phyloP scores from a whole-genome alignment of 2,797 vertebrate species.

The Poecilia wingei region DNA sequence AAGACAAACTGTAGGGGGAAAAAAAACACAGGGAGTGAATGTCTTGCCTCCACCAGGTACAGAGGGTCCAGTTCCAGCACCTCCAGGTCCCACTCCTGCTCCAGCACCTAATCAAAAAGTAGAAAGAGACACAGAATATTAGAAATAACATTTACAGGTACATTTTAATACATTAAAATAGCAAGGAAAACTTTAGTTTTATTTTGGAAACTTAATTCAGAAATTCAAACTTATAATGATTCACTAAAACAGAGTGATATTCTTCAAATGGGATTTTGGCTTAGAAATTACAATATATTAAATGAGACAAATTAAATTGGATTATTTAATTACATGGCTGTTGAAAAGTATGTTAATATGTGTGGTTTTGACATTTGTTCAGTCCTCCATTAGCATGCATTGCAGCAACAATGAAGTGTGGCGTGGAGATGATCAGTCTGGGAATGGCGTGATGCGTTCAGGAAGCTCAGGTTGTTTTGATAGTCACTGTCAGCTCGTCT shows the following conservation, averaged over 20 bases:
- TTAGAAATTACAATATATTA: not conserved
- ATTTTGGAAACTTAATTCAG: not conserved
- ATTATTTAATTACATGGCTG: not conserved
- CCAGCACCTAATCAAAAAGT: conserved; percentile 54
- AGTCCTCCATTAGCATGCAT: not conserved
- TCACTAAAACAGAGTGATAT: not conserved
- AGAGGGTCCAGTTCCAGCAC: conserved; percentile 58
- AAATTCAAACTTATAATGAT: not conserved
- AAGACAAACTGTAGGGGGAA: not conserved
- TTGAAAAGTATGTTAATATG: not conserved
- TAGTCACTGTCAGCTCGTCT: not conserved
- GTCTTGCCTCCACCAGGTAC: conserved; percentile 66
- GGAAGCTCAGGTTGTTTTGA: not conserved
- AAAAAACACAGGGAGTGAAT: conserved; percentile 2
- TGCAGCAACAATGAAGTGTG: not conserved
- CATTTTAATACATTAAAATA: not conserved
- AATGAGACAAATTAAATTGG: not conserved
- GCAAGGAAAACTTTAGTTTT: not conserved
- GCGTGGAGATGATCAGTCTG: not conserved
- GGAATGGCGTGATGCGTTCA: not conserved
- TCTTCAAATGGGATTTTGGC: not conserved
- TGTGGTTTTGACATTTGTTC: not conserved
- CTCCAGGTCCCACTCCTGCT: conserved; percentile 55
- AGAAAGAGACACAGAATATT: conserved; percentile 7
- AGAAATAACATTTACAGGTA: not conserved